Conservation (phyloP, 1,140 invertebrate species). For the Drosophila triauraria region DNA sequence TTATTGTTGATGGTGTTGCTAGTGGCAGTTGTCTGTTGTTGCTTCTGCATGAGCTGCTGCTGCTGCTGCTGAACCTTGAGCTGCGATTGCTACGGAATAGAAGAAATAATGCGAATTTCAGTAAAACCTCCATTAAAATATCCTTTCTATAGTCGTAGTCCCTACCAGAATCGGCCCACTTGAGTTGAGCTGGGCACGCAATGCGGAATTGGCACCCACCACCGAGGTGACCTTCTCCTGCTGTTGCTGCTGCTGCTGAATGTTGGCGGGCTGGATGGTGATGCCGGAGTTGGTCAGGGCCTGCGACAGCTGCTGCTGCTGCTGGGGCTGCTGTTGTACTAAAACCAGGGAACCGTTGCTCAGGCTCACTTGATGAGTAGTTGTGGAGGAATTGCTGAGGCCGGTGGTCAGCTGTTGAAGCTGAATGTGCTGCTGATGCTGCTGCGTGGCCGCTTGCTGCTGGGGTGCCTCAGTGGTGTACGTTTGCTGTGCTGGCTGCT, state of each 20-base stretch:
- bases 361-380: conserved; percentile 83
- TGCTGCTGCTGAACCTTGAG: conserved; percentile 85
- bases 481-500: conserved; percentile 51
- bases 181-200: conserved; percentile 85
- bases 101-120: background rate
- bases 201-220: conserved; percentile 72
- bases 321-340: conserved; percentile 85
- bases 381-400: conserved; percentile 40
- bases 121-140: too few species aligned
- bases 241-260: conserved; percentile 54
- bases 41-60: conserved; percentile 69
- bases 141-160: background rate
- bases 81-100: conserved; percentile 86
- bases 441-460: conserved; percentile 36
- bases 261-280: conserved; percentile 78
- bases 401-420: conserved; percentile 58
- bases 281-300: conserved; percentile 76
- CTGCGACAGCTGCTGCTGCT: conserved; percentile 51
- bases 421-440: conserved; percentile 71
- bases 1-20: conserved; percentile 47
- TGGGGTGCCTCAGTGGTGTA: conserved; percentile 45
- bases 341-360: conserved; percentile 86
- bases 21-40: conserved; percentile 57
- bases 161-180: conserved; percentile 87
- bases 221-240: conserved; percentile 63